Base-by-base conservation (phyloP, 2,797 vertebrate genomes). In the Gallinago solitaria region DNA sequence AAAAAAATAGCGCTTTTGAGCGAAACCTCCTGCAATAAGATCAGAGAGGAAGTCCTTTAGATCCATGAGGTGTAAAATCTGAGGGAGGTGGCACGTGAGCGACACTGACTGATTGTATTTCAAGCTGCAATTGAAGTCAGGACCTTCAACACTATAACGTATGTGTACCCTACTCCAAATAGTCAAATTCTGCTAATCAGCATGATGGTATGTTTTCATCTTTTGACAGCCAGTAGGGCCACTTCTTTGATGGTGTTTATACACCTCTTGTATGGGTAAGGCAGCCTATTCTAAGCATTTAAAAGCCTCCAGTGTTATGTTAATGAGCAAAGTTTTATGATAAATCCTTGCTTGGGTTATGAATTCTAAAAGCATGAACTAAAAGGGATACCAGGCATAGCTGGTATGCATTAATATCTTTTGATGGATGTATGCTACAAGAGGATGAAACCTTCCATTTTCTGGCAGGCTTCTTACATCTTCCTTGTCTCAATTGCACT, bases 101-200 rank as follows among this genome's bases (percentile, higher is more conserved):
- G 2, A 50, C 28, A 70, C 56, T 67, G 63, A 32, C 23, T 91
- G 83, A 90, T 56, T 89, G 39, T 61, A 75, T 87, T 92, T 82
- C 91, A 95, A 93, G 70, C 51, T 76, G 56, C 67, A 76, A 88
- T 91, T 95, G 63, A 87, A 96, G 80, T 78, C 67, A 77, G 35
- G 27, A 91, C 74, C 60, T 76, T 74, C 67, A 89, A 35, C 16
- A 20, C n/a, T 63, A 53, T 91, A 83, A 94, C 39, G 8, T 41
- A n/a, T 65, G 71, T 1, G 0, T 63, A 73, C 65, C 12, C 41
- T 63, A 24, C 39, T 70, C 56, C 32, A 88, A 63, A 56, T 17
- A 81, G 76, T 45, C 47, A 86, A 68, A 86, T 85, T 73, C 60
- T 74, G 54, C 47, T 84, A 67, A 95, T 79, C 89, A 79, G 39